Evolutionary conservation across 2,888 invertebrate genomes (phyloP).

Genomic region (Brachyptera risi): DNA sequence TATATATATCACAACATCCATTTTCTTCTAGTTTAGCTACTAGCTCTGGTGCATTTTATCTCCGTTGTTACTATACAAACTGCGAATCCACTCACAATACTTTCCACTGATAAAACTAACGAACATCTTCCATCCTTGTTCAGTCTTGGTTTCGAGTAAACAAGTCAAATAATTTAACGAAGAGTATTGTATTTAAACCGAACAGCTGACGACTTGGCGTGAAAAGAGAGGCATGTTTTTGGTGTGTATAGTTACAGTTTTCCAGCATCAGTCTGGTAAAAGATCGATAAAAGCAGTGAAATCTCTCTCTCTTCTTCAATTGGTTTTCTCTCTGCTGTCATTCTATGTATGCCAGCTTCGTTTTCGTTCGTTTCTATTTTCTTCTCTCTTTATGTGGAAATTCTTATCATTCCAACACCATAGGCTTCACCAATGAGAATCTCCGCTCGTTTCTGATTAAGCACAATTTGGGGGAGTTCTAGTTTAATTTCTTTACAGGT

Average conservation of each 20-base stretch:
- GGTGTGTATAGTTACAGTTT: not conserved
- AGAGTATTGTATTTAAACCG: too few species aligned
- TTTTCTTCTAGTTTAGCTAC: too few species aligned
- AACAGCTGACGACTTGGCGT: too few species aligned
- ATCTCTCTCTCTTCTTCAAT: not conserved
- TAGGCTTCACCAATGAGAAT: not conserved
- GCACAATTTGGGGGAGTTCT: not conserved
- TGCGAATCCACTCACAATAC: too few species aligned
- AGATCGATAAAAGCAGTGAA: slow-evolving; percentile 6
- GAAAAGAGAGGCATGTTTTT: not conserved
- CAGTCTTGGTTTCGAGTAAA: too few species aligned
- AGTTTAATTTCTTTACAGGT: not conserved
- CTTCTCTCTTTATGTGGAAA: slow-evolving; percentile 12
- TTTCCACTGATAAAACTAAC: too few species aligned
- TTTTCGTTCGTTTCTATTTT: slow-evolving; percentile 3
- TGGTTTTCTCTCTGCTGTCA: slow-evolving; percentile 10
- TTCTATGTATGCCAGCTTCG: not conserved
- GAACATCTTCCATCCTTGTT: too few species aligned
- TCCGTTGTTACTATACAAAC: too few species aligned
- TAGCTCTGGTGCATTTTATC: too few species aligned
- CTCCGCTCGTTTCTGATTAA: slow-evolving; percentile 1
- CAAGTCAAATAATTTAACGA: too few species aligned
- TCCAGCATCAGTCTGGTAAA: not conserved
- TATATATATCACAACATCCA: too few species aligned
- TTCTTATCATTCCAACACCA: slow-evolving; percentile 21